Conservation (phyloP, 2,888 invertebrate genomes). For the Alitta virens region DNA sequence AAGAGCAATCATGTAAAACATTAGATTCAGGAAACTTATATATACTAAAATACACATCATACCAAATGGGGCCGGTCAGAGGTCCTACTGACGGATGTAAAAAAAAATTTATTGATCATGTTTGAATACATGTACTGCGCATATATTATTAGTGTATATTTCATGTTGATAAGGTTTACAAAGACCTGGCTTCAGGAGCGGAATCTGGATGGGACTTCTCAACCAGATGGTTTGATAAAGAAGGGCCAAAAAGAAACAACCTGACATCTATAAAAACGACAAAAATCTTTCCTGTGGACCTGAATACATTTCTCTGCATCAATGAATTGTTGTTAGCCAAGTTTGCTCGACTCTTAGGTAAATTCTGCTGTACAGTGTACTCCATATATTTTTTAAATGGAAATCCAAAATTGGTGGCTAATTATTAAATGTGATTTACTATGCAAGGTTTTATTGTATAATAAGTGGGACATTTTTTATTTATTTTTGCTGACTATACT, state of each 20-base stretch:
- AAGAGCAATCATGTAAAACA: too few species aligned
- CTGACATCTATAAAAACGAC: conserved; percentile 68
- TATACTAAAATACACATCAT: too few species aligned
- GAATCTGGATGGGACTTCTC: conserved; percentile 98
- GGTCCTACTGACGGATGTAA: too few species aligned
- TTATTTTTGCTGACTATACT: too few species aligned
- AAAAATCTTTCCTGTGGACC: conserved; percentile 76
- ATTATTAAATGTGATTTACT: conserved; percentile 19
- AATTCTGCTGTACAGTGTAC: not conserved
- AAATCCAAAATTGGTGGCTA: too few species aligned
- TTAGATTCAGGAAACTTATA: too few species aligned
- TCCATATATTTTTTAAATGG: too few species aligned
- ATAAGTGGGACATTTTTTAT: conserved; percentile 66
- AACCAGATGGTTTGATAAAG: conserved; percentile 78
- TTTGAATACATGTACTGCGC: too few species aligned
- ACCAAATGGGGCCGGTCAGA: too few species aligned
- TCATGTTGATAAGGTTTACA: too few species aligned
- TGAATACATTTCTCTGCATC: conserved; percentile 75
- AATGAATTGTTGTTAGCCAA: conserved; percentile 67
- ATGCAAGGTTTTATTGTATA: conserved; percentile 43
- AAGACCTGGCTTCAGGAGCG: conserved; percentile 66
- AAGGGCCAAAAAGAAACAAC: conserved; percentile 65
- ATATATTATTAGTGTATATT: too few species aligned
- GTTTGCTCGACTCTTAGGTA: conserved; percentile 61
- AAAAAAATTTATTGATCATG: too few species aligned